These are phyloP conservation scores for Amblyopsis hoosieri DNA, from an alignment of 2,797 vertebrate genomes.

Conservation along the genomic window DNA sequence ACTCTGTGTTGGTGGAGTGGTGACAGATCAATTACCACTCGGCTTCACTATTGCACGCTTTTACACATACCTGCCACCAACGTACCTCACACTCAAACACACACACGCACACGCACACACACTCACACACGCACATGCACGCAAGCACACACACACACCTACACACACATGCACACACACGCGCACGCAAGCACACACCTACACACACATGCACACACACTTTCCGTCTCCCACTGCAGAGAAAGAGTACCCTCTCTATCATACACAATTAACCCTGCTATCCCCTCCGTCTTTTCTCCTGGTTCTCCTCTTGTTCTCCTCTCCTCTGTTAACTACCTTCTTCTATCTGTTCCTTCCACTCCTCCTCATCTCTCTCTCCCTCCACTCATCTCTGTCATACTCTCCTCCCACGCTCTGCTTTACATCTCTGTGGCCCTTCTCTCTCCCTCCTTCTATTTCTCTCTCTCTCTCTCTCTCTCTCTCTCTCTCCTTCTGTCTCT, in stretches of 20 bases:
- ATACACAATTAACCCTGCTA: background rate
- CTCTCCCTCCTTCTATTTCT: background rate
- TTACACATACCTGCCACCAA: too few relatives aligned
- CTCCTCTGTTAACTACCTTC: background rate
- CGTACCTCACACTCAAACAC: too few relatives aligned
- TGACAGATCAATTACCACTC: too few relatives aligned
- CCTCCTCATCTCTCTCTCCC: background rate
- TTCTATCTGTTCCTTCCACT: background rate
- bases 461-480: slow-evolving; percentile 1
- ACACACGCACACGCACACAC: too few relatives aligned
- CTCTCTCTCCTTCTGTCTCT: background rate
- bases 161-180: background rate
- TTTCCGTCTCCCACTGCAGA: background rate
- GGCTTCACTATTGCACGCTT: too few relatives aligned
- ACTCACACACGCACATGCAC: background rate
- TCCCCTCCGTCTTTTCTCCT: background rate
- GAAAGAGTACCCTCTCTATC: too few relatives aligned
- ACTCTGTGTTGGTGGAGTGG: too few relatives aligned
- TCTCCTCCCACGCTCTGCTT: background rate
- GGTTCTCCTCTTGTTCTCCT: background rate
- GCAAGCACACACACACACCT: too few relatives aligned
- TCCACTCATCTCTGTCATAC: background rate
- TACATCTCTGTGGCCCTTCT: background rate
- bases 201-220: background rate
- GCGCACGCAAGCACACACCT: background rate